phyloP scores from a whole-genome alignment of 2,113 vertebrate species.

The Rhea americana region DNA sequence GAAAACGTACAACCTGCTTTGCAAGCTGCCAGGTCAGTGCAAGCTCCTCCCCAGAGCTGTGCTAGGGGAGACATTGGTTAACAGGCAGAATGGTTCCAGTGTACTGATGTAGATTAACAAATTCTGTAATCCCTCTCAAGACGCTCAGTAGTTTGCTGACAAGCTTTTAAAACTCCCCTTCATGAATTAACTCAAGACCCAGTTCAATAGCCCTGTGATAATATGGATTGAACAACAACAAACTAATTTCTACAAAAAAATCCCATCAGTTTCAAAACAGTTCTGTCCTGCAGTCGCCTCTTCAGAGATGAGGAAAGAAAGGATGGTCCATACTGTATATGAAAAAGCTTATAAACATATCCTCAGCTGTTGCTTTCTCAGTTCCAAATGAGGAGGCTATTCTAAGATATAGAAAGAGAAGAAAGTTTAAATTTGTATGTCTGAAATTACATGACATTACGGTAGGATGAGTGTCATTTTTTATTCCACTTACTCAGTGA shows the following conservation, averaged over 20 bases:
- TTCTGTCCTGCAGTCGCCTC: not conserved
- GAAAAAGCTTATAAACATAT: not conserved
- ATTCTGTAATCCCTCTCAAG: not conserved
- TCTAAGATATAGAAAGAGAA: not conserved
- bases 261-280: not conserved
- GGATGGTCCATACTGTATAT: no score
- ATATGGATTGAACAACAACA: not conserved
- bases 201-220: not conserved
- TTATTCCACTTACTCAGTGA: not conserved
- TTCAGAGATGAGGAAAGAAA: not conserved
- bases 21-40: not conserved
- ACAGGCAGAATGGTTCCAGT: not conserved
- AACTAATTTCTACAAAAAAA: not conserved
- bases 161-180: not conserved
- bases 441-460: not conserved
- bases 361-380: not conserved
- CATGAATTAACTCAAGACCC: not conserved
- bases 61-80: not conserved
- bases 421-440: not conserved
- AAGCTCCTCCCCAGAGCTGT: not conserved
- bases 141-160: not conserved
- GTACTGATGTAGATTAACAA: not conserved
- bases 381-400: not conserved
- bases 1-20: not conserved
- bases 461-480: not conserved